phyloP scores from a whole-genome alignment of 2,113 vertebrate genomes.

The Odocoileus virginianus region DNA sequence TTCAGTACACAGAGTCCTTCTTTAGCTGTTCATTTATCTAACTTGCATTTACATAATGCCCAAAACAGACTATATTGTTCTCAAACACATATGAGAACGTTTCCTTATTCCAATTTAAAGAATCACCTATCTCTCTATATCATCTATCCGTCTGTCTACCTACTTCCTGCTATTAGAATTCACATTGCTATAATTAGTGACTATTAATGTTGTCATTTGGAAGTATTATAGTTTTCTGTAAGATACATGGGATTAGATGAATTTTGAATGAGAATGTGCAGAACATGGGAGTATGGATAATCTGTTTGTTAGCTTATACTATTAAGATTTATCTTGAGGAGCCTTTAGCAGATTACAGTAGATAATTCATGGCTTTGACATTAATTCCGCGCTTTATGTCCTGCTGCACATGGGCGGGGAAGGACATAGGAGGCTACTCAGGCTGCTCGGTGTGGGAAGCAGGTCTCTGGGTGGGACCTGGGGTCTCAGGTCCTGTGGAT shows the following conservation, averaged over 20 bases:
- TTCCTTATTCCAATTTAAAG: neutral
- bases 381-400: neutral
- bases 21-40: constrained; percentile 15
- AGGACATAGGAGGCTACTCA: no score
- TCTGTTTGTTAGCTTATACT: neutral
- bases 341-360: neutral
- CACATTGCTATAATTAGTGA: neutral
- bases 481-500: no score
- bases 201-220: neutral
- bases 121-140: neutral
- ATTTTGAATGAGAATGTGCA: neutral
- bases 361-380: neutral
- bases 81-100: neutral
- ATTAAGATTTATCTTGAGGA: neutral
- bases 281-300: fast-evolving
- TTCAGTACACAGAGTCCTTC: neutral
- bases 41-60: constrained; percentile 46
- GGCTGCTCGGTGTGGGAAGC: no score
- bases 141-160: neutral
- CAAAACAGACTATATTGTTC: neutral
- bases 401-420: fast-evolving
- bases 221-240: neutral
- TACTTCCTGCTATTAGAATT: neutral
- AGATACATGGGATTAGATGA: neutral
- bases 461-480: neutral